Percentiles rank a stretch among this genome's conserved stretches.
Evolutionary conservation across 2,113 vertebrate genomes (phyloP).

Genomic region (Pogonocichla stellata): DNA sequence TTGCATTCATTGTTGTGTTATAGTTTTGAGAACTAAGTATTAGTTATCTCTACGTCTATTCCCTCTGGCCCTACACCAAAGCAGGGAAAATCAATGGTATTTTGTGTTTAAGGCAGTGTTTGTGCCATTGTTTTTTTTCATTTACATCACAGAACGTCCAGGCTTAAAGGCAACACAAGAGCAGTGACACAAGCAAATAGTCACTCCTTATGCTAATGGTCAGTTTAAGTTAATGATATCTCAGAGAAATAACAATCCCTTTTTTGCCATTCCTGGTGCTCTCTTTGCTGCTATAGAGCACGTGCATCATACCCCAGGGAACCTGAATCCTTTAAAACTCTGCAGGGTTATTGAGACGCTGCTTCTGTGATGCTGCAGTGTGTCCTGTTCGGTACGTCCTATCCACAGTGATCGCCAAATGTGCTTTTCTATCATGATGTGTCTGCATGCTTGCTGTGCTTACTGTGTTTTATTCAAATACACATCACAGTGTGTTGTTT

Average conservation of each 20-base stretch:
- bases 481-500: conserved; percentile 18
- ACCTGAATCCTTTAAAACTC: not conserved
- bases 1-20: not conserved
- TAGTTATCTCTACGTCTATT: conserved; percentile 30
- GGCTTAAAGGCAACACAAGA: not conserved
- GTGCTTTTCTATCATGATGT: not conserved
- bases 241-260: not conserved
- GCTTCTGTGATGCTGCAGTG: not conserved
- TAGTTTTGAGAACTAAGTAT: not conserved
- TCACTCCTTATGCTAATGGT: not conserved
- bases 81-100: conserved; percentile 37
- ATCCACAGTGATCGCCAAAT: not conserved
- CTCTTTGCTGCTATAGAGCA: not conserved
- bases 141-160: not conserved
- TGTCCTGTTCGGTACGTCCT: not conserved
- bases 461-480: conserved; percentile 15
- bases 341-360: not conserved
- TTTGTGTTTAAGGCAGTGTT: conserved; percentile 33
- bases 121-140: not conserved
- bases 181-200: not conserved
- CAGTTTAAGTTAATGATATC: not conserved
- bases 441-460: conserved; percentile 50
- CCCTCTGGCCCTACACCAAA: conserved; percentile 26
- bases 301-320: fast-evolving
- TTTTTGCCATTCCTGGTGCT: not conserved